Evolutionary conservation across 2,797 vertebrate genomes (phyloP).

Genomic region (Spinus olivaceus): DNA sequence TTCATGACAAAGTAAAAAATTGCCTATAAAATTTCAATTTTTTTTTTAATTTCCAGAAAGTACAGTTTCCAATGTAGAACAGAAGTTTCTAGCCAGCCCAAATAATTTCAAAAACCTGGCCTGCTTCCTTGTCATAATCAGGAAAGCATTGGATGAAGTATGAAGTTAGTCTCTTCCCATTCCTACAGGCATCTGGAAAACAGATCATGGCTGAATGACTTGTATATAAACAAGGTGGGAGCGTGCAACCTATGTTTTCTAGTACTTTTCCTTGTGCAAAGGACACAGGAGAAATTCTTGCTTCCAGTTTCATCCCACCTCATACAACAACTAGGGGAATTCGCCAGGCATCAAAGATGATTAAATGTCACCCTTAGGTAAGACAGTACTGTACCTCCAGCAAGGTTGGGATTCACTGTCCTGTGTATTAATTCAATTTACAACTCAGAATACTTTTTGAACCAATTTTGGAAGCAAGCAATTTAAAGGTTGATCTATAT

Average conservation of each 20-base stretch:
- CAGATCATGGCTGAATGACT: background rate
- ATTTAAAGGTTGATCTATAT: background rate
- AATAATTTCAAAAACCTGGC: background rate
- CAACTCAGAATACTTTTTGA: background rate
- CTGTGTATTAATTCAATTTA: background rate
- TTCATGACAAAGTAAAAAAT: background rate
- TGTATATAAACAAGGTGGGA: background rate
- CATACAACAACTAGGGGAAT: background rate
- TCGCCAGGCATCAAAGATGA: background rate
- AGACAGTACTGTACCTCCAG: background rate
- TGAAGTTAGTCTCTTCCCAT: background rate
- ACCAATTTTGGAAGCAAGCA: background rate
- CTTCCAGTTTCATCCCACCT: background rate
- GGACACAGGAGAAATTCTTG: background rate
- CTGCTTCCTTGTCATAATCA: background rate
- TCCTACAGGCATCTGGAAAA: background rate
- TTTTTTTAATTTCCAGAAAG: background rate
- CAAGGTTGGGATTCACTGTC: background rate
- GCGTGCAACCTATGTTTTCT: accelerated
- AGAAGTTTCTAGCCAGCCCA: background rate
- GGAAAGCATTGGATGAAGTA: background rate
- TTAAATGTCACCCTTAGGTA: background rate
- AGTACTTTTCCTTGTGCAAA: background rate
- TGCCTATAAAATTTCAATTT: background rate
- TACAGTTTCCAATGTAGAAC: background rate